Conservation (phyloP, 2,888 invertebrate species). For the Drosophila putrida region DNA sequence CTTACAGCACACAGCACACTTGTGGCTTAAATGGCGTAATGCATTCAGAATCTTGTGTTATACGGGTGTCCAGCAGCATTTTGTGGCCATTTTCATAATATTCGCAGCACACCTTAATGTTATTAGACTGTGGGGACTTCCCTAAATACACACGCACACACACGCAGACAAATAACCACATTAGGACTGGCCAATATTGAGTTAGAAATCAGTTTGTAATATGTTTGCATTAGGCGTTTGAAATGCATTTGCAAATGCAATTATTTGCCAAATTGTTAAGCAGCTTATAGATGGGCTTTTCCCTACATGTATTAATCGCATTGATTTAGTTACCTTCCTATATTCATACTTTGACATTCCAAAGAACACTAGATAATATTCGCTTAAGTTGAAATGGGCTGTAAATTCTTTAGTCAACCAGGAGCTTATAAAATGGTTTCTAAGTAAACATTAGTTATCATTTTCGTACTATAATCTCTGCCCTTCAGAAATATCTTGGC, state of each 20-base stretch:
- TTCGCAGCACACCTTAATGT: conserved; percentile 62
- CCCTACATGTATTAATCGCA: conserved; percentile 31
- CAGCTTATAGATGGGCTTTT: conserved; percentile 31
- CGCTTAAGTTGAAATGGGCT: background rate
- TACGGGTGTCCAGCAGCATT: conserved; percentile 24
- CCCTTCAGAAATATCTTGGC: background rate
- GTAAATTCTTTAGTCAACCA: background rate
- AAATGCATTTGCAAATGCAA: conserved; percentile 44
- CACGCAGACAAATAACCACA: conserved; percentile 29
- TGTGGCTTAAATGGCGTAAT: conserved; percentile 66
- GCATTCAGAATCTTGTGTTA: conserved; percentile 33
- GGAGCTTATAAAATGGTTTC: background rate
- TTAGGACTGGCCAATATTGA: conserved; percentile 52
- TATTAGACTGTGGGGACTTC: conserved; percentile 66
- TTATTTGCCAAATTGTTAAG: conserved; percentile 62
- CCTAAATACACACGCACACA: conserved; percentile 6
- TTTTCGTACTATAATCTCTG: background rate
- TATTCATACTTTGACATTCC: conserved; percentile 22
- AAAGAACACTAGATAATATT: conserved; percentile 28
- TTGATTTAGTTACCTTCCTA: conserved; percentile 17
- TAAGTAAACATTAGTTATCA: background rate
- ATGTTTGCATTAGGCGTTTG: conserved; percentile 35
- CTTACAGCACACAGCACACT: conserved; percentile 58
- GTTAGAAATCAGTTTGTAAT: conserved; percentile 62
- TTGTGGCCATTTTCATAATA: conserved; percentile 76